phyloP scores from a whole-genome alignment of 2,113 vertebrate species.

The Proterorhinus semilunaris region DNA sequence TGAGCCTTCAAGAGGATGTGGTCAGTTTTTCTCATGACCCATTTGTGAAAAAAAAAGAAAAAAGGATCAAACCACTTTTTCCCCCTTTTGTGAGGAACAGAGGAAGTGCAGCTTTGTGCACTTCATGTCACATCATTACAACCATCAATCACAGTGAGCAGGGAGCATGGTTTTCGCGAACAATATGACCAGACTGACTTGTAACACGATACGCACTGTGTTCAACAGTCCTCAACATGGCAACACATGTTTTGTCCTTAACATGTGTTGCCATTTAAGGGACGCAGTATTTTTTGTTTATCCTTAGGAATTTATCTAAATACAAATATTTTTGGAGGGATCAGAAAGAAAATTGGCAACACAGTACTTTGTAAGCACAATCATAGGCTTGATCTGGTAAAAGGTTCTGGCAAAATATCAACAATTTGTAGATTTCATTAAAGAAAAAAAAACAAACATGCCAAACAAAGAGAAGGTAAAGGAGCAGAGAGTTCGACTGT shows the following conservation, averaged over 20 bases:
- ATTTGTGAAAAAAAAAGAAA: slow-evolving; percentile 29
- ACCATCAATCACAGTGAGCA: slow-evolving; percentile 34
- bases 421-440: neutral
- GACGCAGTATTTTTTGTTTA: no score
- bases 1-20: slow-evolving; percentile 61
- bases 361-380: no score
- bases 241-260: no score
- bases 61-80: slow-evolving; percentile 4
- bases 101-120: slow-evolving; percentile 33
- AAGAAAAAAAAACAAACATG: neutral
- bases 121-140: slow-evolving; percentile 37
- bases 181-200: slow-evolving; percentile 33
- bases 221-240: neutral
- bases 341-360: no score
- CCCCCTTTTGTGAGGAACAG: slow-evolving; percentile 5
- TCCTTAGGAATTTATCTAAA: no score
- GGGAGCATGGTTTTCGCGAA: slow-evolving; percentile 26
- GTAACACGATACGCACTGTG: neutral
- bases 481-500: slow-evolving; percentile 5
- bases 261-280: no score
- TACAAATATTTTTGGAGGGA: no score
- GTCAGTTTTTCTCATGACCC: slow-evolving; percentile 65
- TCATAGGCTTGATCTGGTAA: no score
- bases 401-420: no score
- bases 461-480: neutral